Evolutionary conservation across 23 tunicate genomes (phyloP).

Genomic region (Corella eumyota): DNA sequence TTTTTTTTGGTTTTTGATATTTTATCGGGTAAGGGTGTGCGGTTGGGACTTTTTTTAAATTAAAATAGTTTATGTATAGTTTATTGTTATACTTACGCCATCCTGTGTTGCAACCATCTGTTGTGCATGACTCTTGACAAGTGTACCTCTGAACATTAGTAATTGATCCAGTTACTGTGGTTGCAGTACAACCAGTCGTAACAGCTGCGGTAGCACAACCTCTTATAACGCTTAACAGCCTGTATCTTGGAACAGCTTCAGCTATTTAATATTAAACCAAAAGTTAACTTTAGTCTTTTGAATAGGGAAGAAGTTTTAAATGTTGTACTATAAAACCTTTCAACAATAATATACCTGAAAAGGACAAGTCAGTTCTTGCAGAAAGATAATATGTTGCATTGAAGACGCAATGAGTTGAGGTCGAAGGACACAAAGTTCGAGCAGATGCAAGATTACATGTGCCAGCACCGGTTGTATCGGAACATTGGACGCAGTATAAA

Average conservation of each 20-base stretch:
- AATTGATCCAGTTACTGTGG: slow-evolving; percentile 5
- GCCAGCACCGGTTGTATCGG: background rate
- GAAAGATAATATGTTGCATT: slow-evolving; percentile 1
- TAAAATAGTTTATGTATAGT: too few species aligned
- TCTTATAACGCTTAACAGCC: background rate
- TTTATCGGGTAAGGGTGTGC: too few species aligned
- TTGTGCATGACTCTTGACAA: slow-evolving; percentile 28
- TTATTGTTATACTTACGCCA: slow-evolving; percentile 67
- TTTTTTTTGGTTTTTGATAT: too few species aligned
- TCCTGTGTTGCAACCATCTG: slow-evolving; percentile 33
- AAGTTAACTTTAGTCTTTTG: too few species aligned
- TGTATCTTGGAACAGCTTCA: slow-evolving; percentile 5
- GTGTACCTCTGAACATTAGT: slow-evolving; percentile 8
- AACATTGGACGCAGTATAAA: slow-evolving; percentile 12
- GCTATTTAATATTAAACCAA: background rate
- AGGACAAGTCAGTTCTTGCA: background rate
- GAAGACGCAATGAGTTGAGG: slow-evolving; percentile 5
- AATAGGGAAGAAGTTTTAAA: too few species aligned
- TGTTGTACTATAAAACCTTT: too few species aligned
- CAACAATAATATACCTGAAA: background rate
- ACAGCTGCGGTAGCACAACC: background rate
- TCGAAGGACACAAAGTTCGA: background rate
- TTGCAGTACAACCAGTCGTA: slow-evolving; percentile 1
- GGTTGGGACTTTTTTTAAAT: too few species aligned
- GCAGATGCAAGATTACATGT: background rate